Evolutionary conservation across 2,113 vertebrate species (phyloP).

Genomic region (Morphnarchus princeps): DNA sequence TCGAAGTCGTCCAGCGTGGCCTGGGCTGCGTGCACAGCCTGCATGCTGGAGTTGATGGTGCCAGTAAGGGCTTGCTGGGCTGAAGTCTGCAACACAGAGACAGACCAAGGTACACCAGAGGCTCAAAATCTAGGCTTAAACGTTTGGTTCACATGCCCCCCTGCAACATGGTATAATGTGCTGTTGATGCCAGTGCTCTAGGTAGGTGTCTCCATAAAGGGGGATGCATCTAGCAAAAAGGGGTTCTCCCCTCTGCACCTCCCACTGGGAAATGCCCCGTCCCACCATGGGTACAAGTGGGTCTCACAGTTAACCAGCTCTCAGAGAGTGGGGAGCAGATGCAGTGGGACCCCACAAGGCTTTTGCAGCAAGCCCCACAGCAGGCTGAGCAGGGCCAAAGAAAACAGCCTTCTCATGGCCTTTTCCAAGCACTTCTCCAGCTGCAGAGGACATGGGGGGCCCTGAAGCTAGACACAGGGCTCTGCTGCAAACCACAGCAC

Average conservation of each 20-base stretch:
- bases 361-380: background rate
- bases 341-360: background rate
- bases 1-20: constrained; percentile 91
- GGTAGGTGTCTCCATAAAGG: background rate
- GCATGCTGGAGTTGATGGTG: constrained; percentile 98
- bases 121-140: background rate
- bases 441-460: background rate
- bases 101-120: fast-evolving
- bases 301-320: background rate
- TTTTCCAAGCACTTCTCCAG: background rate
- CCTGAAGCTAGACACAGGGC: background rate
- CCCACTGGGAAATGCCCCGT: background rate
- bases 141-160: background rate
- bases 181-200: background rate
- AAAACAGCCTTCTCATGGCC: fast-evolving
- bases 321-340: fast-evolving
- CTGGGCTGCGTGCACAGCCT: constrained; percentile 93
- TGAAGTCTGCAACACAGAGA: constrained; percentile 80
- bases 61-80: constrained; percentile 95
- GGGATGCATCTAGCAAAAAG: background rate
- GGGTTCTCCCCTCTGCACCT: background rate
- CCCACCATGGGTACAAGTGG: fast-evolving
- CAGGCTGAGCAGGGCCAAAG: background rate
- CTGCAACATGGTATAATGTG: fast-evolving
- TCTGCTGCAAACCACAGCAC: background rate